Conservation (phyloP, 2,113 vertebrate species). For the Hipposideros armiger region DNA sequence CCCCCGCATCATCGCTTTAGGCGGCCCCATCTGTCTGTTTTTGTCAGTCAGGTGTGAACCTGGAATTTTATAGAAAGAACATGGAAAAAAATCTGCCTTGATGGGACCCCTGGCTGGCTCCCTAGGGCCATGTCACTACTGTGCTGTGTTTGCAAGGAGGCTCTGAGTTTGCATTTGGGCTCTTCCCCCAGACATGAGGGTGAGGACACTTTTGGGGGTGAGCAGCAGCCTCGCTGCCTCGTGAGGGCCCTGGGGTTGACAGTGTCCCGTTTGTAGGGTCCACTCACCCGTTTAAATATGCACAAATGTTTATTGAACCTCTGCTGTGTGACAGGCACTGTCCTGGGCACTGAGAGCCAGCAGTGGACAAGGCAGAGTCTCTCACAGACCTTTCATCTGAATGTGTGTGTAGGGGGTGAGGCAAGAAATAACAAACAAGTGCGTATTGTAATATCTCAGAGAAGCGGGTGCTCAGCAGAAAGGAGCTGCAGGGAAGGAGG, state of each 20-base stretch:
- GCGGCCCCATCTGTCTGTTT: neutral
- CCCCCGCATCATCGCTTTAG: neutral
- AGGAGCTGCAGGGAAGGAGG: neutral
- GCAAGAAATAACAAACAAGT: neutral
- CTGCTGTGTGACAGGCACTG: fast-evolving
- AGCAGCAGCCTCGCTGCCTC: neutral
- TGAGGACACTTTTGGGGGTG: neutral
- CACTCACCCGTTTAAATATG: neutral
- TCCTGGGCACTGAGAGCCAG: neutral
- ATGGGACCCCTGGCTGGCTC: neutral
- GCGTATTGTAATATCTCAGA: neutral
- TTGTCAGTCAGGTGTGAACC: neutral
- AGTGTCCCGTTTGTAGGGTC: too few species aligned
- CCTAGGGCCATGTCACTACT: fast-evolving
- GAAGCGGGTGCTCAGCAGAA: neutral
- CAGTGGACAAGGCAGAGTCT: neutral
- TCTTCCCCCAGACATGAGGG: neutral
- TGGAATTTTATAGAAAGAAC: neutral
- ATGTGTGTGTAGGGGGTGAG: neutral
- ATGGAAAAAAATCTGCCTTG: neutral
- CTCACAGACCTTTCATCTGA: neutral
- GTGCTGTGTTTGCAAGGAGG: neutral
- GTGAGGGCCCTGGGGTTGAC: neutral
- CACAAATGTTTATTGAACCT: neutral
- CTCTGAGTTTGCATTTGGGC: neutral